These are phyloP conservation scores for Metalampra italica DNA, from an alignment of 2,888 invertebrate species.

Conservation along the genomic window DNA sequence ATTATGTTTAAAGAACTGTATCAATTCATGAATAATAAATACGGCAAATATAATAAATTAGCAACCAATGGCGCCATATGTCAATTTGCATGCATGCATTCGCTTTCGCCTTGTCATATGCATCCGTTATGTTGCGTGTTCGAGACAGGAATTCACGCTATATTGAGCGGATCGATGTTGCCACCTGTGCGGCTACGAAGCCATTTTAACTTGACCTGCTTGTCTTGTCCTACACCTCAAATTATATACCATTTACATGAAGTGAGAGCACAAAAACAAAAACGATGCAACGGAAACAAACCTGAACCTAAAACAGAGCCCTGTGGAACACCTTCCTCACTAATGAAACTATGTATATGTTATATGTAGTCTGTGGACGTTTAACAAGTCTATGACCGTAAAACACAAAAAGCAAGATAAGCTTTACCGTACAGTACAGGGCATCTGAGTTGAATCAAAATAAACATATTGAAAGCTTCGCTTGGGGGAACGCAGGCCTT, in stretches of 20 bases:
- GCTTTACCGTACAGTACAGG: neutral
- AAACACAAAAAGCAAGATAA: conserved; percentile 5
- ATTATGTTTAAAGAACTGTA: conserved; percentile 13
- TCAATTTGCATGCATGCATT: conserved; percentile 2
- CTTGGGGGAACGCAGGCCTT: conserved; percentile 29
- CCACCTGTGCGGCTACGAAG: too few species aligned
- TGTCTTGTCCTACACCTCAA: too few species aligned
- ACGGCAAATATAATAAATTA: too few species aligned
- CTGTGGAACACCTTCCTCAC: neutral
- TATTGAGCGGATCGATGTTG: neutral
- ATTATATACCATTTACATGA: too few species aligned
- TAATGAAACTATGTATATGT: too few species aligned
- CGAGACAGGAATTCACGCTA: neutral
- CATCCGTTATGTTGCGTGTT: neutral
- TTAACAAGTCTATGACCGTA: neutral
- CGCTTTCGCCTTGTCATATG: neutral
- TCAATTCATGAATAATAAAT: too few species aligned
- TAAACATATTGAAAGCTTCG: conserved; percentile 29
- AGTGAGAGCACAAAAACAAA: too few species aligned
- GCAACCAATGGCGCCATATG: too few species aligned
- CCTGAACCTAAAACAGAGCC: neutral
- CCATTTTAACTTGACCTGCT: neutral
- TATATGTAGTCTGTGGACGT: neutral
- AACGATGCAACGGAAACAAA: neutral
- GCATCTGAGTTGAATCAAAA: conserved; percentile 13